Base-by-base conservation (phyloP, 1,140 invertebrate species). In the Lasioglossum albipes region DNA sequence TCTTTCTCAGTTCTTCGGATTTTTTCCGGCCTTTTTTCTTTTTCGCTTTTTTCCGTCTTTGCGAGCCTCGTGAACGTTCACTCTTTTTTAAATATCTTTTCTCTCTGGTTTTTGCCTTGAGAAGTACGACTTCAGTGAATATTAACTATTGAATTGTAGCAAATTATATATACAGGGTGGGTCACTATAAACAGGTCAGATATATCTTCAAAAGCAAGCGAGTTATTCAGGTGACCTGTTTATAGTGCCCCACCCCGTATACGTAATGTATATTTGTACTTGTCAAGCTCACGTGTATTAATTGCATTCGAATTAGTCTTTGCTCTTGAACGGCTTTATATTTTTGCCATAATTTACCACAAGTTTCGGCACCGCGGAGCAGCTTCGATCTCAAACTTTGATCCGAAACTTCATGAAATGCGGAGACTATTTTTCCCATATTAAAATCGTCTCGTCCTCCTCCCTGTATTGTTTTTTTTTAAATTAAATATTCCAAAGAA, bases 361-460 rank as follows among this genome's bases (percentile, higher is more conserved):
- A 81, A 42, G 62, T 54, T 64, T 75, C 79, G 2, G 73, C 66
- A 0, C 22, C 79, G 7, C 31, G 72, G 42, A 81, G 79, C 16
- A 81, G 10, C 31, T 64, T 75, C 12, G 12, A 49, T 52, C 22
- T 75, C 5, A 81, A 54, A 0, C 18, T 31, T 10, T n/a, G 54
- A 31, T 81, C n/a, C 4, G 73, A 75, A 18, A 81, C 5, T 31
- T 61, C 18, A n/a, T 75, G 20, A 54, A 75, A 75, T 1, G 27
- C 54, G 0, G 79, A 75, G 2, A 81, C 73, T 2, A 81, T 54
- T 18, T 76, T 81, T 9, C 64, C 65, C 31, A 81, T 75, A 7
- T 75, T 81, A 42, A 75, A 81, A 31, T 81, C 79, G n/a, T 81
- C 57, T 16, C 13, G 54, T 31, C 79, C 79, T 42, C 79, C 79